A percentile compares a stretch with the other conserved stretches of the same genome.
Conservation (phyloP, 2,113 vertebrate species). For the Limanda limanda region DNA sequence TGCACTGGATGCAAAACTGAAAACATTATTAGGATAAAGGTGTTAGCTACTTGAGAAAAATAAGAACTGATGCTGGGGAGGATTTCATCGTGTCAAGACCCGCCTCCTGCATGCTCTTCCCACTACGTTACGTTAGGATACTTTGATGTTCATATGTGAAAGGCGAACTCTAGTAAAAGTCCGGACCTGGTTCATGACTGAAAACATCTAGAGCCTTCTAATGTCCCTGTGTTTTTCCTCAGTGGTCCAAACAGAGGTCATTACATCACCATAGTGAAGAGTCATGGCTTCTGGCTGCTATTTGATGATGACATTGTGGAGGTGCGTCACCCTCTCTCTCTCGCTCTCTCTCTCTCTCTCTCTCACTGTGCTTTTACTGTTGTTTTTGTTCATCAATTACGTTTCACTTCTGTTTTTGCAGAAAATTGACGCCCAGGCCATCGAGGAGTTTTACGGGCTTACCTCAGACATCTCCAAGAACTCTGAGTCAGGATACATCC, state of each 20-base stretch:
- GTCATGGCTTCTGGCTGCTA: slow-evolving; percentile 97
- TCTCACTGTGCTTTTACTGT: neutral
- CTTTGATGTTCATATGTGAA: too few relatives aligned
- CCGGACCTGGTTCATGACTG: too few relatives aligned
- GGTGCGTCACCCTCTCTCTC: slow-evolving; percentile 79
- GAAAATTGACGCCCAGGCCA: slow-evolving; percentile 99
- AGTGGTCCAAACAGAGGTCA: slow-evolving; percentile 97
- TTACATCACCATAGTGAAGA: slow-evolving; percentile 99
- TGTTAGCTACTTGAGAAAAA: too few relatives aligned
- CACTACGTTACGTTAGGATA: too few relatives aligned
- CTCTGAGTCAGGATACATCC: slow-evolving; percentile 98
- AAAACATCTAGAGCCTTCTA: neutral
- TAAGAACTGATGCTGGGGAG: too few relatives aligned
- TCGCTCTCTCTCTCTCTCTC: neutral
- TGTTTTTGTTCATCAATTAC: neutral
- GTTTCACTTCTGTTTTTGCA: slow-evolving; percentile 59
- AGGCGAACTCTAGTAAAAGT: too few relatives aligned
- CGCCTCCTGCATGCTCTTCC: too few relatives aligned
- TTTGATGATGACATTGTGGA: slow-evolving; percentile 99
- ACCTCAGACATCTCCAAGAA: slow-evolving; percentile 99
- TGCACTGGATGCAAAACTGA: too few relatives aligned
- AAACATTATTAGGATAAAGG: too few relatives aligned
- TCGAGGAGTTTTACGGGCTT: slow-evolving; percentile 98
- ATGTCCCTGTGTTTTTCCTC: slow-evolving; percentile 66
- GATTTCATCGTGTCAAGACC: too few relatives aligned